Evolutionary conservation across 2,113 vertebrate species (phyloP).

Genomic region (Rhegmatorhina hoffmannsi): DNA sequence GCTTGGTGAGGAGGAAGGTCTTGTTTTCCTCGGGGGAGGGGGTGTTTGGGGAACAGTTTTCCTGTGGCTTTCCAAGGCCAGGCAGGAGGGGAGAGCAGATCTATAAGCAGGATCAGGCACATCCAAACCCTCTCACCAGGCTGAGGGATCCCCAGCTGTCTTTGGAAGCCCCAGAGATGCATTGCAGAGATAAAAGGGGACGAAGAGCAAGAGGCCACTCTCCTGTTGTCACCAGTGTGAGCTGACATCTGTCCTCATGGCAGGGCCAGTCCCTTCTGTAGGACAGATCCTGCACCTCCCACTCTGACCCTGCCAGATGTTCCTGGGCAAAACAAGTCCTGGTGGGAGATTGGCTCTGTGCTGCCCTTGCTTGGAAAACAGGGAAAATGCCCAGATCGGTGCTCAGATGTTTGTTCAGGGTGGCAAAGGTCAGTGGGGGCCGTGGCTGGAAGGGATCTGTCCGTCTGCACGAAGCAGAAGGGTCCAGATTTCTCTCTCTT

Average conservation of each 20-base stretch:
- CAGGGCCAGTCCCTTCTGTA: not conserved
- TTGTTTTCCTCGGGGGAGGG: not conserved
- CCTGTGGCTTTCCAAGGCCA: fast-evolving
- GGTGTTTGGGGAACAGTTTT: fast-evolving
- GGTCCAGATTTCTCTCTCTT: not conserved
- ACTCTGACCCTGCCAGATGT: not conserved
- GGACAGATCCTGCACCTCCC: not conserved
- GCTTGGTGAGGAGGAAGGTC: not conserved
- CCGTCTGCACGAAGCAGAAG: not conserved
- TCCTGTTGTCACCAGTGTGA: not conserved
- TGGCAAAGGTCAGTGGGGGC: not conserved
- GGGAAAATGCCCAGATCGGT: fast-evolving
- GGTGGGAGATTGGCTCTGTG: not conserved
- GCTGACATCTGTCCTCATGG: not conserved
- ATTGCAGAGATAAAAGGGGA: fast-evolving
- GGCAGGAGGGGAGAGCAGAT: fast-evolving
- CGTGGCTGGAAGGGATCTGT: fast-evolving
- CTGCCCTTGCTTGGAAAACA: not conserved
- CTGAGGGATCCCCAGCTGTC: fast-evolving
- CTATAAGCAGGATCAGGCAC: fast-evolving
- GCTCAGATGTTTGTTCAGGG: not conserved
- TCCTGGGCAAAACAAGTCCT: not conserved
- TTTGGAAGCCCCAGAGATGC: not conserved
- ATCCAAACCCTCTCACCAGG: fast-evolving
- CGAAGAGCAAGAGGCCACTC: not conserved